These are phyloP conservation scores for Ranitomeya variabilis DNA, from an alignment of 2,113 vertebrate genomes.

Conservation along the genomic window DNA sequence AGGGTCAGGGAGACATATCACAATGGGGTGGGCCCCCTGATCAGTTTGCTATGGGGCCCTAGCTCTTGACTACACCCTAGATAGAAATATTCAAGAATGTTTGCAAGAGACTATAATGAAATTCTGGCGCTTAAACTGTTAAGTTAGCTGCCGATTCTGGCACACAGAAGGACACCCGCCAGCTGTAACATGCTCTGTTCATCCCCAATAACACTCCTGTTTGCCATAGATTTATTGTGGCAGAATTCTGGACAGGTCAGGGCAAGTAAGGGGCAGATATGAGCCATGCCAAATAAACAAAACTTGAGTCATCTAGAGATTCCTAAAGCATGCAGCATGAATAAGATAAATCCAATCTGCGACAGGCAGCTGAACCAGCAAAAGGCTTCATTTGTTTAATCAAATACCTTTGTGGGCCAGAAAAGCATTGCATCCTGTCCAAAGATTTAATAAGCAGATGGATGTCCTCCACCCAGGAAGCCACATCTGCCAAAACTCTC, in stretches of 20 bases:
- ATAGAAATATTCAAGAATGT: not conserved
- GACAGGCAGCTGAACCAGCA: conserved; percentile 32
- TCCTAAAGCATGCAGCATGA: conserved; percentile 1
- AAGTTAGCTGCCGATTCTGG: not conserved
- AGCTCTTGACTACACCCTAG: too few species aligned
- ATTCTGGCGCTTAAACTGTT: not conserved
- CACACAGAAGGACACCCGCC: not conserved
- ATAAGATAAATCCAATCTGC: conserved; percentile 30
- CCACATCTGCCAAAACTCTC: conserved; percentile 24
- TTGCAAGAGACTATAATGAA: not conserved
- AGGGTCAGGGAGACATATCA: too few species aligned
- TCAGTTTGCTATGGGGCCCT: too few species aligned
- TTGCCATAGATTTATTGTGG: conserved; percentile 37
- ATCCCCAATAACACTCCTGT: conserved; percentile 34
- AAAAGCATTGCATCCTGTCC: conserved; percentile 41
- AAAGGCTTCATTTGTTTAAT: conserved; percentile 49
- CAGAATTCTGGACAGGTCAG: conserved; percentile 41
- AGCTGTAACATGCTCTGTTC: conserved; percentile 44
- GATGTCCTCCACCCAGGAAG: conserved; percentile 39
- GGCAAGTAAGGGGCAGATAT: conserved; percentile 36
- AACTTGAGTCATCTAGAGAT: conserved; percentile 26
- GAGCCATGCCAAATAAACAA: conserved; percentile 38
- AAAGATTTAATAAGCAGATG: conserved; percentile 43
- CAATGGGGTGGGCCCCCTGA: too few species aligned
- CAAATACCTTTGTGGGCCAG: conserved; percentile 44